Percentiles rank a stretch among this genome's conserved stretches.
Conservation (phyloP, 2,113 vertebrate genomes). For the Ahaetulla prasina region DNA sequence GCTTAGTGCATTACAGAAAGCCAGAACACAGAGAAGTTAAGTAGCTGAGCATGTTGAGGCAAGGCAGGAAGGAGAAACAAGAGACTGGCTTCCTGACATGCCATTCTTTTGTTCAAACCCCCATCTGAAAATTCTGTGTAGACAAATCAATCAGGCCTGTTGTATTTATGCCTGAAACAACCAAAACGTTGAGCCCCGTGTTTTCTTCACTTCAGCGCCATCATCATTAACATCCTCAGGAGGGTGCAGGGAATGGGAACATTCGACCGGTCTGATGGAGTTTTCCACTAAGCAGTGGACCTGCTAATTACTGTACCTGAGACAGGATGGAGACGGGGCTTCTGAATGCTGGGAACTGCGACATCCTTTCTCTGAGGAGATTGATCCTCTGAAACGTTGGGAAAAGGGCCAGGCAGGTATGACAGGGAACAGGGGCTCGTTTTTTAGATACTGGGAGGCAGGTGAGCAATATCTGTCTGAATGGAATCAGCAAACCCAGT, state of each 20-base stretch:
- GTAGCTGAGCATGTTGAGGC: not conserved
- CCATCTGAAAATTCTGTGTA: not conserved
- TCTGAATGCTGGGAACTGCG: not conserved
- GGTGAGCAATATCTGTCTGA: not conserved
- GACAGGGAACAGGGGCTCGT: fast-evolving
- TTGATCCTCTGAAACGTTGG: not conserved
- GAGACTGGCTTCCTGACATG: not conserved
- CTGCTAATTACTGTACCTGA: constrained; percentile 6
- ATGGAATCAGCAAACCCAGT: not conserved
- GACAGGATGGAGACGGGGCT: not conserved
- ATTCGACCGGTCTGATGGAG: not conserved
- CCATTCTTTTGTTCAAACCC: not conserved
- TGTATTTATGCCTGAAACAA: not conserved
- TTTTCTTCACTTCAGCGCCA: not conserved
- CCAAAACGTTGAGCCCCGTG: not conserved
- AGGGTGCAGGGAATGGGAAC: not conserved
- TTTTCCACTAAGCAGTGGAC: not conserved
- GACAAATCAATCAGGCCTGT: not conserved
- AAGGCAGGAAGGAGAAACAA: not conserved
- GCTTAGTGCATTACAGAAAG: not conserved
- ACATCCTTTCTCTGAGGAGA: not conserved
- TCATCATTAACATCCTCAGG: constrained; percentile 20
- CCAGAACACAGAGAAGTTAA: not conserved
- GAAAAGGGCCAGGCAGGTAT: not conserved
- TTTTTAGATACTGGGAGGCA: not conserved